These are phyloP conservation scores for Meloidogyne floridensis DNA, from an alignment of 1,140 invertebrate species.

Conservation along the genomic window DNA sequence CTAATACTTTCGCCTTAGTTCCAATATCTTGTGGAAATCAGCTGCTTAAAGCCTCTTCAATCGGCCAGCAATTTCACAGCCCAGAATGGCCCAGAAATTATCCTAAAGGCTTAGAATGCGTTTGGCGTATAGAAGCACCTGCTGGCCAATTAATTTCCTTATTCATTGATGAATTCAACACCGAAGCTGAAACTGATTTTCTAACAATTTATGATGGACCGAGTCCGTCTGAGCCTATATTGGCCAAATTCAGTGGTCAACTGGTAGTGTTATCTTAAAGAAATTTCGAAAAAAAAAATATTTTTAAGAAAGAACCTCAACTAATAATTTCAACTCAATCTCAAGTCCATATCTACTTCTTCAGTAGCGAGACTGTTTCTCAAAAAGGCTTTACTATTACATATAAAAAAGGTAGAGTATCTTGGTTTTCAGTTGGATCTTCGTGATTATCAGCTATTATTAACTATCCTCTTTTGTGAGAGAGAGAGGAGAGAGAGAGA, in stretches of 20 bases:
- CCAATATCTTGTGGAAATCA: constrained; percentile 49
- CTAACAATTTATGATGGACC: constrained; percentile 85
- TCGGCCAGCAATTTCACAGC: constrained; percentile 66
- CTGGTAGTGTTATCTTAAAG: background rate
- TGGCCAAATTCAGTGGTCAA: constrained; percentile 79
- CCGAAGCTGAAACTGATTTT: constrained; percentile 82
- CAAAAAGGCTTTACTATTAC: constrained; percentile 86
- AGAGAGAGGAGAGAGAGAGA: too few relatives aligned
- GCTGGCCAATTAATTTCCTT: constrained; percentile 60
- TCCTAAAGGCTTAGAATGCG: constrained; percentile 88
- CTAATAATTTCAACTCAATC: constrained; percentile 87
- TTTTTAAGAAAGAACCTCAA: constrained; percentile 72
- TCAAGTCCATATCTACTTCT: constrained; percentile 75
- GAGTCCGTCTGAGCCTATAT: constrained; percentile 78
- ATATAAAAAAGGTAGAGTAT: constrained; percentile 76
- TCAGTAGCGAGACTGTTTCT: constrained; percentile 75
- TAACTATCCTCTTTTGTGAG: too few relatives aligned
- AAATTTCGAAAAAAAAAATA: constrained; percentile 54
- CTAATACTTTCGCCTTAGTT: constrained; percentile 25
- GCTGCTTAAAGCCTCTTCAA: constrained; percentile 44
- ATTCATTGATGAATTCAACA: constrained; percentile 80
- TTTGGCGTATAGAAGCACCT: constrained; percentile 86
- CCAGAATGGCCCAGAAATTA: constrained; percentile 88
- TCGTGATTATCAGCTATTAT: background rate
- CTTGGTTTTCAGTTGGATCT: background rate